Conservation (phyloP, 2,797 vertebrate species). For the Gadopsis bispinosus region DNA sequence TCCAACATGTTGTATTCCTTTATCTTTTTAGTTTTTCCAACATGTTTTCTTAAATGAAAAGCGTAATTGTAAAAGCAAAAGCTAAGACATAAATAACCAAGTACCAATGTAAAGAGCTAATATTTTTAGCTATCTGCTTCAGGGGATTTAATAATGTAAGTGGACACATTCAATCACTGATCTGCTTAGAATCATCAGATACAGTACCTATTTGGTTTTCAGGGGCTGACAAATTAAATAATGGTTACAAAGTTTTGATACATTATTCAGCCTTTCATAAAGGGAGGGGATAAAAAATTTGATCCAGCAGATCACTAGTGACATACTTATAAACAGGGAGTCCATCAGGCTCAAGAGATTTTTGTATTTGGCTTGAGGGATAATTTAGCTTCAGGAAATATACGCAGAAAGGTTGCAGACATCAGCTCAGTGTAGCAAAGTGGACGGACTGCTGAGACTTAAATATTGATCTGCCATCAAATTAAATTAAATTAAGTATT, state of each 20-base stretch:
- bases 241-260: slow-evolving; percentile 62
- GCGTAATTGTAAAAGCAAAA: slow-evolving; percentile 46
- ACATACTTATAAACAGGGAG: slow-evolving; percentile 65
- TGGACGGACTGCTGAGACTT: slow-evolving; percentile 79
- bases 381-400: slow-evolving; percentile 61
- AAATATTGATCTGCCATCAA: slow-evolving; percentile 73
- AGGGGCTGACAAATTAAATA: slow-evolving; percentile 52
- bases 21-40: slow-evolving; percentile 48
- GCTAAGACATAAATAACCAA: slow-evolving; percentile 61
- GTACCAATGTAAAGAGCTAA: slow-evolving; percentile 76
- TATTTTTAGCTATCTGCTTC: slow-evolving; percentile 46
- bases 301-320: slow-evolving; percentile 56
- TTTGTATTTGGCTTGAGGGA: slow-evolving; percentile 51
- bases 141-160: slow-evolving; percentile 37
- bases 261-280: slow-evolving; percentile 53
- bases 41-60: slow-evolving; percentile 56
- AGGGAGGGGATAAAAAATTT: slow-evolving; percentile 19
- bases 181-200: slow-evolving; percentile 46
- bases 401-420: slow-evolving; percentile 64
- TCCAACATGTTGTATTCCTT: slow-evolving; percentile 53
- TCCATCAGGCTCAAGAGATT: slow-evolving; percentile 52
- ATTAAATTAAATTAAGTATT: slow-evolving; percentile 65
- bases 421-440: slow-evolving; percentile 72
- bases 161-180: slow-evolving; percentile 54
- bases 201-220: slow-evolving; percentile 63